These are phyloP conservation scores for Patagioenas fasciata DNA, from an alignment of 2,113 vertebrate species.

Conservation along the genomic window DNA sequence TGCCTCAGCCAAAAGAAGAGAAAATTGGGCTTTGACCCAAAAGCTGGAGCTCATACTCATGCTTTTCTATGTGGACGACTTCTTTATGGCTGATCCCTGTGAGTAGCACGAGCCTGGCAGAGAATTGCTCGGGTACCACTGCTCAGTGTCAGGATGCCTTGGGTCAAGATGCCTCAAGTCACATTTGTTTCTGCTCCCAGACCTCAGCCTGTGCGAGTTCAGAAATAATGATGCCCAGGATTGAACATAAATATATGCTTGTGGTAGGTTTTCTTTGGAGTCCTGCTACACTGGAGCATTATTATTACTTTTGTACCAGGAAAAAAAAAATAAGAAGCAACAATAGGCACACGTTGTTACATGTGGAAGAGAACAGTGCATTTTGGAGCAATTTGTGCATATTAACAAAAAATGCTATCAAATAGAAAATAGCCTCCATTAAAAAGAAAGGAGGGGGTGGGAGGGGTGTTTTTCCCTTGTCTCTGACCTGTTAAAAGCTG, in stretches of 20 bases:
- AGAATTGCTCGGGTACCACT: background rate
- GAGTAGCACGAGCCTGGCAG: background rate
- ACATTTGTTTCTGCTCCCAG: background rate
- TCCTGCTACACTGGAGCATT: background rate
- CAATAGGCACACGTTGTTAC: background rate
- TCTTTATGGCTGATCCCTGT: background rate
- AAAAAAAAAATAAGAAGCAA: background rate
- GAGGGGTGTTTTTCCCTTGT: background rate
- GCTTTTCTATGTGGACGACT: background rate
- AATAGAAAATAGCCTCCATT: constrained; percentile 25
- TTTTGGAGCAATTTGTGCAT: constrained; percentile 24
- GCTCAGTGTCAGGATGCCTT: background rate
- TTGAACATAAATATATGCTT: background rate
- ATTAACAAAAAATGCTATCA: background rate
- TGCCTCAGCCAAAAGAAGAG: background rate
- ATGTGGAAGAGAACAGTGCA: background rate
- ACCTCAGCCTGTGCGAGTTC: background rate
- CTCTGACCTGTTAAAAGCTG: background rate
- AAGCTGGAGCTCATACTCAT: background rate
- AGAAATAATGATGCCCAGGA: background rate
- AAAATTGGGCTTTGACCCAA: constrained; percentile 6
- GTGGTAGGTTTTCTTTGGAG: background rate
- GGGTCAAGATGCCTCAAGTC: background rate
- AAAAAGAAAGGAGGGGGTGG: background rate
- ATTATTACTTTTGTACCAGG: background rate